Base-by-base conservation (phyloP, 2,888 invertebrate genomes). In the Archips crataeganus region DNA sequence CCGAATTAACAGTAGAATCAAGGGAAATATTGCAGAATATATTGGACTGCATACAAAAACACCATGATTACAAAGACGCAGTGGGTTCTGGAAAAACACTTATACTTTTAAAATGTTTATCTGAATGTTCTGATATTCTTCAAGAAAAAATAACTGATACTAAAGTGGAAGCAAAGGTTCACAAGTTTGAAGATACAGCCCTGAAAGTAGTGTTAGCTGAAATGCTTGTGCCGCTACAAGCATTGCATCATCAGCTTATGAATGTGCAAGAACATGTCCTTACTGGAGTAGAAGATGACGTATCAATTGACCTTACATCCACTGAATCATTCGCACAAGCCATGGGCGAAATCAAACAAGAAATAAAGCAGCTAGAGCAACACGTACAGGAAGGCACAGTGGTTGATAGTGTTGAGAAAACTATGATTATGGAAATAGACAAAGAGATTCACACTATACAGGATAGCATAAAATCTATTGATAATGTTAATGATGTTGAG, bases 311-410 rank as follows among this genome's bases (percentile, higher is more conserved):
- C 71, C 77, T 90, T 71, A 83, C 85, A 9, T 85, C 88, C 42
- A 88, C 90, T 13, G 91, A 93, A 79, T 89, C 90, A 3, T 85
- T 90, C 57, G 84, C 91, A 13, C 85, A 91, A 76, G 88, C 87
- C 23, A 84, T 92, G 78, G 82, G 86, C 32, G 90, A 91, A 77
- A 86, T 91, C 15, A 88, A 92, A 71, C 89, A 89, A 82, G 89
- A 90, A 76, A 87, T 93, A 9, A 81, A 87, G 13, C 76, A 81
- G 54, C 80, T 83, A 47, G 80, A 84, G 54, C 82, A 90, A 65
- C 82, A 88, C 66, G 82, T 90, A 10, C 81, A 79, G 2, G 85
- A 87, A 54, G 80, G 82, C 47, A 67, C 77, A 32, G 65, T 75
- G 2, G 75, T 90, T 13, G 80, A 85, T 69, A 81, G 80, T 62